Evolutionary conservation across 1,140 invertebrate genomes (phyloP), one percentile per base, ranked within the genome.

Genomic region (Temnothorax nylanderi): DNA sequence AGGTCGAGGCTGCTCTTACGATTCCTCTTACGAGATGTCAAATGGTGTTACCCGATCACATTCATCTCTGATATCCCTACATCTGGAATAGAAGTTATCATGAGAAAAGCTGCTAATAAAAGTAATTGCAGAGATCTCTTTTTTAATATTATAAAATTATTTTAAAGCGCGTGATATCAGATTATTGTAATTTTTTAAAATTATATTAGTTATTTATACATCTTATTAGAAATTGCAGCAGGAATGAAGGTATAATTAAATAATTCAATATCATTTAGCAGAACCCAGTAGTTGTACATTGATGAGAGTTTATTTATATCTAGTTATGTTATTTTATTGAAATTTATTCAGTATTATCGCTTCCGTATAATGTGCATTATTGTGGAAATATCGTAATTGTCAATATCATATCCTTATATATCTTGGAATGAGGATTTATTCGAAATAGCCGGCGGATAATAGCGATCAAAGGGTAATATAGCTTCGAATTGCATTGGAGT

Each of bases 311-410:
- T 18, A 71, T n/a, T 49, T 74, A 7, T n/a, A 44, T 44, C 16
- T 44, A 65, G 18, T 65, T 65, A 0, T 21, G 10, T 5, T 2
- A 54, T n/a, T n/a, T 65, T 26, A 71, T 47, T 56, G 10, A 54
- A 56, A 37, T 75, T 78, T 34, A 62, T 65, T 34, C 16, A 47
- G 10, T 34, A 65, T 49, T 65, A 78, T 78, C n/a, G 16, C 21
- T 47, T 47, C 56, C 10, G 5, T 32, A 2, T 64, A 62, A 62
- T 18, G 1, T 11, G 10, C 37, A 13, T 64, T 32, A 44, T 34
- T 78, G 18, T 78, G 26, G 18, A 65, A 65, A 64, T 34, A 18
- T 18, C 41, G 6, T 77, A 62, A 62, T 77, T 44, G 41, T 1
- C 5, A 34, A 34, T 75, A 75, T 44, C 65, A 69, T 44, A 44